A percentile compares a stretch with the other conserved stretches of the same genome.
phyloP scores from a whole-genome alignment of 2,797 vertebrate genomes.

The Prionace glauca region DNA sequence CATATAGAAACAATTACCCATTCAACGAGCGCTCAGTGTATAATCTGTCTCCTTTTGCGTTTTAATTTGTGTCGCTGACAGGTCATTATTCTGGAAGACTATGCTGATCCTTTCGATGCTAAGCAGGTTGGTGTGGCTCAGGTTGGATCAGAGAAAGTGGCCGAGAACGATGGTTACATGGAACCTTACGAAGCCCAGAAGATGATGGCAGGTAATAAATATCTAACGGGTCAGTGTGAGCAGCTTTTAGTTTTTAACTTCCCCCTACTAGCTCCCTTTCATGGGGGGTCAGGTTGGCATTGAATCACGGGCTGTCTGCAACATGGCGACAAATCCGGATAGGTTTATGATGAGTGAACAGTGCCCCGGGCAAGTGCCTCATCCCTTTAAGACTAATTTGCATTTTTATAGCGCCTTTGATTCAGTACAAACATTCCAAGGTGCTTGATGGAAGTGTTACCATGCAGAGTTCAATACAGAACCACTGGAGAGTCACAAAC shows the following conservation, averaged over 20 bases:
- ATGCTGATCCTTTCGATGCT: constrained; percentile 88
- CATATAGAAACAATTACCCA: constrained; percentile 25
- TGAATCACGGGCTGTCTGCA: background rate
- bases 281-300: background rate
- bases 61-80: constrained; percentile 47
- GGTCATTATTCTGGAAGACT: constrained; percentile 89
- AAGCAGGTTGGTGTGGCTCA: constrained; percentile 69
- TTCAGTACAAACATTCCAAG: background rate
- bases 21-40: background rate
- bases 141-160: constrained; percentile 68
- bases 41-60: constrained; percentile 15
- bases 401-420: background rate
- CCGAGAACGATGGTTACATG: constrained; percentile 94
- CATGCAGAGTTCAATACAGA: background rate
- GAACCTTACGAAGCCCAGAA: constrained; percentile 95
- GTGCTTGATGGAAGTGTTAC: background rate
- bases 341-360: background rate
- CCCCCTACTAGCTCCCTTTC: background rate
- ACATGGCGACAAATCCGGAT: background rate
- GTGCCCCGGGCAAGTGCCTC: background rate
- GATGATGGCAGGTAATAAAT: constrained; percentile 83
- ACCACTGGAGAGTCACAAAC: background rate
- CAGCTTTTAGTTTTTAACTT: background rate
- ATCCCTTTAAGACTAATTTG: background rate
- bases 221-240: background rate